Base-by-base conservation (phyloP, 2,797 vertebrate genomes). In the Sphenodon punctatus region DNA sequence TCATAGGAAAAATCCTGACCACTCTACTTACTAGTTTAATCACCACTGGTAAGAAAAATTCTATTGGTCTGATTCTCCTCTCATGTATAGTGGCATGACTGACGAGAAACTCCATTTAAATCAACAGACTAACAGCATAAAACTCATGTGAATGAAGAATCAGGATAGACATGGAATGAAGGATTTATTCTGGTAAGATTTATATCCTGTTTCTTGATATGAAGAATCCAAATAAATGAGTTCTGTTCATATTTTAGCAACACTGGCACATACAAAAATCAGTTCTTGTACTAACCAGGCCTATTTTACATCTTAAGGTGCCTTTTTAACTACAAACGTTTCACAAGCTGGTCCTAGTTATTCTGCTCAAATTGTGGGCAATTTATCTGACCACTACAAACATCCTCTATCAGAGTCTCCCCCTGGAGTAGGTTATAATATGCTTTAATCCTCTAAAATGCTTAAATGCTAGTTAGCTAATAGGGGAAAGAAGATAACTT, bases 401-500 rank as follows among this genome's bases (percentile, higher is more conserved):
- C 22, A 51, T 3, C 27, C 69, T 65, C 48, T 73, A 3, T 11
- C 67, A 25, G 13, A 72, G 16, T 22, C 30, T 11, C 23, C 6
- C 76, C n/a, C 56, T 74, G 84, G 43, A 72, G 25, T 53, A 82
- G 6, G 17, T 55, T 82, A 41, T 81, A 59, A 82, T 43, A 71
- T 71, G 49, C 61, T 82, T 75, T 67, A 36, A 56, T 75, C 67
- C 56, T 43, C 32, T 42, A 22, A 67, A 74, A 82, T 68, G 60
- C 49, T 63, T 66, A 11, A 63, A 34, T 34, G 63, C 11, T 22
- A 36, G 55, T 36, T 72, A 63, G 25, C 76, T 64, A 68, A 59
- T 60, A 39, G 14, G 86, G 80, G 68, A 65, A 25, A 72, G 61
- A 88, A 80, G 71, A 81, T 30, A 58, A 69, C 70, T 84, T 88